Evolutionary conservation across 30 jellyfish, hydroid and myxozoan genomes (phyloP).

Genomic region (Hydractinia symbiolongicarpus): DNA sequence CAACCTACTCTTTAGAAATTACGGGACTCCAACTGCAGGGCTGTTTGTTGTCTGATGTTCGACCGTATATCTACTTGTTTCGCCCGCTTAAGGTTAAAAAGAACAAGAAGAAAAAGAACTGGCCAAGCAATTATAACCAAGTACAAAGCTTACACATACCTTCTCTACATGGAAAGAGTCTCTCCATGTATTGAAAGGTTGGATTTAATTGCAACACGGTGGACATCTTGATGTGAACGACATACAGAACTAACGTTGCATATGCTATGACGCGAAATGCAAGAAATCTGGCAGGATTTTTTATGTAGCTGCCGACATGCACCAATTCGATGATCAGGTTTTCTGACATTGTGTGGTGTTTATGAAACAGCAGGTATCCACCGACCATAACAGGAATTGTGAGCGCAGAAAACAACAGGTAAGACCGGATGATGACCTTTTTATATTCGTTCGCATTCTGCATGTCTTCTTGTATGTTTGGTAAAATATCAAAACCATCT

Average conservation of each 20-base stretch:
- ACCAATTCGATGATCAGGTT: background rate
- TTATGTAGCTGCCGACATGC: background rate
- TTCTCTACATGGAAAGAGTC: background rate
- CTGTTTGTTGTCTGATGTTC: no score
- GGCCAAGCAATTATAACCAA: no score
- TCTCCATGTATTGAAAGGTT: constrained; percentile 2
- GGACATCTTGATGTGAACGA: background rate
- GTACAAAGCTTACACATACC: background rate
- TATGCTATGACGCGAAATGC: background rate
- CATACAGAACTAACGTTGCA: background rate
- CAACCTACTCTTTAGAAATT: no score
- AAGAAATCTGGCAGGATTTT: background rate
- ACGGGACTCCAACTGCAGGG: no score
- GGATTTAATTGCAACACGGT: background rate
- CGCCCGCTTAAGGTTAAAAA: no score
- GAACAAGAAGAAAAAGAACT: no score
- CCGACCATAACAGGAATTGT: constrained; percentile 2
- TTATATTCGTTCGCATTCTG: background rate
- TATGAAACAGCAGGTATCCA: background rate
- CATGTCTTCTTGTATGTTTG: background rate
- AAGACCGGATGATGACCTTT: background rate
- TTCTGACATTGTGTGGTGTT: background rate
- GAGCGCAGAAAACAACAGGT: background rate
- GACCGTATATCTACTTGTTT: no score
- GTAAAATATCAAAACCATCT: constrained; percentile 1